Conservation (phyloP, 2,797 vertebrate species). For the Pseudotriccus pelzelni region DNA sequence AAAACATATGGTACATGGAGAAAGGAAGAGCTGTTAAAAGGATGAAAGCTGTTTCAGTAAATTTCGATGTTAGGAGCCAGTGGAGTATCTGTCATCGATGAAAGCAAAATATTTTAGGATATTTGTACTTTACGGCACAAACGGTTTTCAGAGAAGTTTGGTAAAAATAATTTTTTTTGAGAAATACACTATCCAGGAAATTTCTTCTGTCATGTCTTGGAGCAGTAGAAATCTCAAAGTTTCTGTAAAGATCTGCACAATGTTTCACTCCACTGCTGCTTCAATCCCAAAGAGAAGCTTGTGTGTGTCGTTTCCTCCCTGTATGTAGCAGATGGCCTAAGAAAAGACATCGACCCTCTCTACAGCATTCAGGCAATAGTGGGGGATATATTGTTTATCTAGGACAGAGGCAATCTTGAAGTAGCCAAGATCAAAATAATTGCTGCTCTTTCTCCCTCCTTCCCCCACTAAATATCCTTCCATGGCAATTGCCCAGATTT, state of each 20-base stretch:
- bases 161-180: background rate
- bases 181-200: background rate
- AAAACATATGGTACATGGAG: slow-evolving; percentile 54
- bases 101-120: slow-evolving; percentile 56
- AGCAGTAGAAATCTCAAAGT: background rate
- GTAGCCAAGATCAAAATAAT: background rate
- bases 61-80: slow-evolving; percentile 13
- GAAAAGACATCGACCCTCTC: background rate
- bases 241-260: background rate
- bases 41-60: slow-evolving; percentile 55
- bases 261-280: background rate
- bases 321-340: background rate
- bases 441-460: background rate
- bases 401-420: background rate
- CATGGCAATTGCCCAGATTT: background rate
- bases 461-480: background rate
- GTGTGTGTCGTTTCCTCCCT: background rate
- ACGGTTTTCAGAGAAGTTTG: background rate
- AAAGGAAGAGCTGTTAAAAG: slow-evolving; percentile 47
- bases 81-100: slow-evolving; percentile 32
- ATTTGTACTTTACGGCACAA: slow-evolving; percentile 38
- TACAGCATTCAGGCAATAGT: background rate
- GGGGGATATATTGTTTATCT: background rate
- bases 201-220: background rate
- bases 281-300: background rate